Conservation (phyloP, 2,113 vertebrate species). For the Anolis carolinensis region DNA sequence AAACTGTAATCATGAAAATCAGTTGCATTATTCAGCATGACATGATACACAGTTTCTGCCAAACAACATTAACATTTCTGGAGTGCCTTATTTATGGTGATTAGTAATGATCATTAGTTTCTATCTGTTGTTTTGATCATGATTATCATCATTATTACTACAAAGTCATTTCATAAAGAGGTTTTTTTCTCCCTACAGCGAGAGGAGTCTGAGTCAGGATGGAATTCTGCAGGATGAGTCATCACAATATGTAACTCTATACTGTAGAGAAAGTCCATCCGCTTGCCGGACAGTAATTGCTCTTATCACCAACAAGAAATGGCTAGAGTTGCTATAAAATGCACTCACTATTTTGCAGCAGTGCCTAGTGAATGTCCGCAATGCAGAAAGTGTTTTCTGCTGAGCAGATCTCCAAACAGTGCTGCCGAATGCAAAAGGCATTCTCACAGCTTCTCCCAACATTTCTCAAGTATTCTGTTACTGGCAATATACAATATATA, state of each 20-base stretch:
- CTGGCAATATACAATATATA: neutral
- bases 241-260: neutral
- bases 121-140: neutral
- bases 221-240: neutral
- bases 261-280: neutral
- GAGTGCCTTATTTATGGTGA: neutral
- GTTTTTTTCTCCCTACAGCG: neutral
- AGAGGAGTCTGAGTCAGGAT: neutral
- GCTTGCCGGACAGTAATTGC: neutral
- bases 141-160: neutral
- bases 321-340: neutral
- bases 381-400: conserved; percentile 7
- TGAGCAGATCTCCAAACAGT: neutral
- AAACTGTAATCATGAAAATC: neutral
- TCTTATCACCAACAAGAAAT: neutral
- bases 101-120: neutral
- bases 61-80: neutral
- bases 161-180: neutral
- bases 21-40: neutral
- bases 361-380: neutral
- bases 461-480: neutral
- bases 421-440: neutral
- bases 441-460: neutral
- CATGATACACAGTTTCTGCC: neutral
- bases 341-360: too few species aligned